Percentiles rank a stretch among this genome's conserved stretches.
phyloP scores from a whole-genome alignment of 2,113 vertebrate species.

The Toxotes chatareus region DNA sequence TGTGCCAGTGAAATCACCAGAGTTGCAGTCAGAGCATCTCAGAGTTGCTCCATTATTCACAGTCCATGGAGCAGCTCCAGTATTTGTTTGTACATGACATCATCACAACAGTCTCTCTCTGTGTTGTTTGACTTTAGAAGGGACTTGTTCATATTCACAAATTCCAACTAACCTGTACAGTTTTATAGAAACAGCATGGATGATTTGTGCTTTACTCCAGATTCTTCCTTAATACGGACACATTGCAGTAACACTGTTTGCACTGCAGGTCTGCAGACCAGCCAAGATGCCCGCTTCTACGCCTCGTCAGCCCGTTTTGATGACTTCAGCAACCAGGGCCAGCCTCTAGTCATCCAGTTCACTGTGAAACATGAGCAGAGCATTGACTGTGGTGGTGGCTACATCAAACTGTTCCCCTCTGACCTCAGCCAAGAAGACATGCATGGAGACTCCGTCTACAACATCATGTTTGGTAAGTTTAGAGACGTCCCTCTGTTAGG shows the following conservation, averaged over 20 bases:
- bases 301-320: constrained; percentile 85
- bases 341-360: constrained; percentile 86
- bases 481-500: not conserved
- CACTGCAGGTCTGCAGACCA: constrained; percentile 84
- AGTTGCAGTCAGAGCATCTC: constrained; percentile 6
- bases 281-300: constrained; percentile 86
- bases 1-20: not conserved
- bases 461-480: constrained; percentile 87
- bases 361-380: constrained; percentile 89
- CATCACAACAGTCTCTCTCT: constrained; percentile 12
- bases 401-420: constrained; percentile 87
- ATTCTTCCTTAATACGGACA: not conserved
- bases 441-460: constrained; percentile 86
- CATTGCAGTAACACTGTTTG: not conserved
- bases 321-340: constrained; percentile 84
- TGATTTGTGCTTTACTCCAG: not conserved
- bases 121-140: not conserved
- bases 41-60: constrained; percentile 19
- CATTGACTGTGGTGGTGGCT: constrained; percentile 87
- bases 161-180: not conserved
- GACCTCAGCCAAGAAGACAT: constrained; percentile 85
- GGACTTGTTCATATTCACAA: not conserved
- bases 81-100: constrained; percentile 2
- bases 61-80: constrained; percentile 6
- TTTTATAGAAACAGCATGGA: not conserved